Evolutionary conservation across 2,797 vertebrate genomes (phyloP).

Genomic region (Buceros bicornis): DNA sequence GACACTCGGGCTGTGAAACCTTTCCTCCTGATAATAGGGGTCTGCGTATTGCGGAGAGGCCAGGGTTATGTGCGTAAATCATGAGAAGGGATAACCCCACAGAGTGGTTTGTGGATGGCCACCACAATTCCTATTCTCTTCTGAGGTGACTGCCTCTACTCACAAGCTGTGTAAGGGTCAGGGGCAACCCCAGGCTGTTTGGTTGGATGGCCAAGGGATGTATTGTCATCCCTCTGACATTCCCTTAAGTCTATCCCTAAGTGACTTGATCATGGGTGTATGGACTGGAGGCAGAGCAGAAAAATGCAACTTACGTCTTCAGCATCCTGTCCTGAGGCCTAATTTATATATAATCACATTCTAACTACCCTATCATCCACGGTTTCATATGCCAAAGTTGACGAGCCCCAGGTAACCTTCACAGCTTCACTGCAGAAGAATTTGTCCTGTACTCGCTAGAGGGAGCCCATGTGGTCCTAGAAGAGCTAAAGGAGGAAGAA

Average conservation of each 20-base stretch:
- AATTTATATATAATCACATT: neutral
- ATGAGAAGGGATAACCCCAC: neutral
- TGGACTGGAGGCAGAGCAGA: neutral
- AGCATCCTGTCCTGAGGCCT: neutral
- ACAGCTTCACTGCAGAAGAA: neutral
- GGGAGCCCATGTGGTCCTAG: neutral
- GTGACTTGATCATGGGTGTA: neutral
- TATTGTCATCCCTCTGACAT: neutral
- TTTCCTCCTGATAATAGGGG: neutral
- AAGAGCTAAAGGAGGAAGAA: neutral
- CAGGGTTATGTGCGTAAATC: neutral
- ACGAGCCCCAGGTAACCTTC: neutral
- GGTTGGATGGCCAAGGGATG: neutral
- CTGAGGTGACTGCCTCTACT: neutral
- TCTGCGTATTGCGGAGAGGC: neutral
- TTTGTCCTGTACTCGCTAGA: slow-evolving; percentile 32
- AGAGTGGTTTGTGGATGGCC: neutral
- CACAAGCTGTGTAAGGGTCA: neutral
- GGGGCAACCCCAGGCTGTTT: neutral
- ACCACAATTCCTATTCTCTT: neutral
- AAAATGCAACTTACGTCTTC: neutral
- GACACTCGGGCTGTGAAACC: neutral
- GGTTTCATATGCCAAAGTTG: neutral
- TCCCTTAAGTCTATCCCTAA: neutral
- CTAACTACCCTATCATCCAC: neutral